Percentiles rank a stretch among this genome's conserved stretches.
Evolutionary conservation across 2,113 vertebrate species (phyloP).

Genomic region (Excalfactoria chinensis): DNA sequence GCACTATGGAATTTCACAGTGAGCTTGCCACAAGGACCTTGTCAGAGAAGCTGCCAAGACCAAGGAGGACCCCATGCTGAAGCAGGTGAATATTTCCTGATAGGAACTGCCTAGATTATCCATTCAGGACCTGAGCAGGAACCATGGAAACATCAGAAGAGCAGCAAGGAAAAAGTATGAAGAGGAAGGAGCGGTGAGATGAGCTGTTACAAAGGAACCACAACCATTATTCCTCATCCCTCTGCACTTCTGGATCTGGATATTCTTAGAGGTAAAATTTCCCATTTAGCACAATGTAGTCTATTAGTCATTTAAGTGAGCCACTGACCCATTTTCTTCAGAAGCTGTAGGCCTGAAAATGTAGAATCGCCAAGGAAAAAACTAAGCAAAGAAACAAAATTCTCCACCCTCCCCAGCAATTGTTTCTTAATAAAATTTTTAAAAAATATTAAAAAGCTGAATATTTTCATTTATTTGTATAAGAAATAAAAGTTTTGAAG

Average conservation of each 20-base stretch:
- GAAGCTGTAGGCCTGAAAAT: background rate
- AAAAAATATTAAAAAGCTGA: background rate
- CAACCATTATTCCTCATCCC: too few relatives aligned
- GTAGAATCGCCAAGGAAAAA: background rate
- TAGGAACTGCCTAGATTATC: too few relatives aligned
- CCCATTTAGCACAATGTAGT: background rate
- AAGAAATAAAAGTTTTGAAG: background rate
- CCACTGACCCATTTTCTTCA: background rate
- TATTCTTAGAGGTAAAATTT: background rate
- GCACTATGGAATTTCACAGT: too few relatives aligned
- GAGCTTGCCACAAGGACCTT: too few relatives aligned
- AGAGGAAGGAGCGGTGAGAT: too few relatives aligned
- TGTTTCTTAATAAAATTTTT: background rate
- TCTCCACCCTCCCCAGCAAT: rapidly evolving
- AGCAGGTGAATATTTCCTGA: too few relatives aligned
- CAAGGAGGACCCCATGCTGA: too few relatives aligned
- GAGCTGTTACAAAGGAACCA: too few relatives aligned
- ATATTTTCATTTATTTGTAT: background rate
- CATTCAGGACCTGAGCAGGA: too few relatives aligned
- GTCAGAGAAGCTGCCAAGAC: too few relatives aligned
- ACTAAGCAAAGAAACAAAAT: background rate
- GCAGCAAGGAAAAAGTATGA: too few relatives aligned
- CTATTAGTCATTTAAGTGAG: background rate
- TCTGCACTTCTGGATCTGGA: background rate
- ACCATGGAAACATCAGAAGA: too few relatives aligned